Evolutionary conservation across 2,113 vertebrate genomes (phyloP).

Genomic region (Isurus oxyrinchus): DNA sequence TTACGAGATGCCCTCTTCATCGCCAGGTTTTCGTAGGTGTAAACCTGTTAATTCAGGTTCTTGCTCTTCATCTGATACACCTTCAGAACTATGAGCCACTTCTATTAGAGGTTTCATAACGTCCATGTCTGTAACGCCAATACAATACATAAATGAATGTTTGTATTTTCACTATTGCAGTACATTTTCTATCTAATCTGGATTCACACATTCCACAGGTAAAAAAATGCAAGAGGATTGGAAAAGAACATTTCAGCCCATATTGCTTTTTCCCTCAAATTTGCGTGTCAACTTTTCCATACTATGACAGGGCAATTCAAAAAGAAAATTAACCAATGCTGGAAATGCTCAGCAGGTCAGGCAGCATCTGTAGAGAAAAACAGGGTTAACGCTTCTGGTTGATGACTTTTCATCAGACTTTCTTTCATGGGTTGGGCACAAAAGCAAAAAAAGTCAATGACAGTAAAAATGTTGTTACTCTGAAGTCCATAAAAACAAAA

Average conservation of each 20-base stretch:
- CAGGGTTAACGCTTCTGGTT: neutral
- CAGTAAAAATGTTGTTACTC: neutral
- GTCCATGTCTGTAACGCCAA: conserved; percentile 59
- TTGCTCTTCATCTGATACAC: conserved; percentile 57
- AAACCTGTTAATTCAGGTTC: conserved; percentile 51
- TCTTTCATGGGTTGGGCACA: neutral
- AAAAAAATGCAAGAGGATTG: neutral
- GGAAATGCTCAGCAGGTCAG: neutral
- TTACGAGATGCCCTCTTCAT: conserved; percentile 60
- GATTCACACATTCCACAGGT: neutral
- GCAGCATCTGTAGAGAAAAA: neutral
- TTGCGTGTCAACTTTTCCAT: neutral
- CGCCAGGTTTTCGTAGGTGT: conserved; percentile 53
- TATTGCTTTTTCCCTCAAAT: neutral
- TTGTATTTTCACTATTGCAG: neutral
- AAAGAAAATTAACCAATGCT: neutral
- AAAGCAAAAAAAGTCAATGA: neutral
- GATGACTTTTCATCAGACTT: neutral
- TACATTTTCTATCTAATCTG: neutral
- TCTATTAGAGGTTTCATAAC: conserved; percentile 67
- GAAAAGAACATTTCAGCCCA: neutral
- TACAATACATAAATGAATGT: neutral
- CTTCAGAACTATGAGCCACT: conserved; percentile 54
- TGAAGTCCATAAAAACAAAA: neutral
- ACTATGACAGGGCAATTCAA: neutral